Evolutionary conservation across 2,888 invertebrate species (phyloP).

Genomic region (Drosophila prolongata): DNA sequence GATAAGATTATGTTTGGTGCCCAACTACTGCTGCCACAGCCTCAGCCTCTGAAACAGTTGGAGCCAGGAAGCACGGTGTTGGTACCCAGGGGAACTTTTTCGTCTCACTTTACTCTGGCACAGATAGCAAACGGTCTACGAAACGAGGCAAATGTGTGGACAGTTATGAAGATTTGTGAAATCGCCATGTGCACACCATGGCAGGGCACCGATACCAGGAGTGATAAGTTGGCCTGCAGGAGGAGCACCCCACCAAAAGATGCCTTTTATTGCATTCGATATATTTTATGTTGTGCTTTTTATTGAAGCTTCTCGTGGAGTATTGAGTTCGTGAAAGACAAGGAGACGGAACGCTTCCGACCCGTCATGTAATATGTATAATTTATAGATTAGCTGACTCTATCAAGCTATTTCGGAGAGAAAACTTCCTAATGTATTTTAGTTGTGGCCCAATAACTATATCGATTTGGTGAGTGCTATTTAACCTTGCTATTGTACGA

Average conservation of each 20-base stretch:
- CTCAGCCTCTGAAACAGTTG: neutral
- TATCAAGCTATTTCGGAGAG: no score
- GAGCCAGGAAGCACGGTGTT: conserved; percentile 39
- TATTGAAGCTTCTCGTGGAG: neutral
- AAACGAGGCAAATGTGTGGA: conserved; percentile 55
- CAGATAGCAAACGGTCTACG: conserved; percentile 36
- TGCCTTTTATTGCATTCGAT: neutral
- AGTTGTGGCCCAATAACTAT: no score
- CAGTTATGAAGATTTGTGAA: conserved; percentile 64
- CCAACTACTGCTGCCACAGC: conserved; percentile 41
- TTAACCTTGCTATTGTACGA: no score
- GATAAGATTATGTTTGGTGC: conserved; percentile 73
- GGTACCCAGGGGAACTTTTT: conserved; percentile 61
- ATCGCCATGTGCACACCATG: neutral
- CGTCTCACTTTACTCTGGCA: conserved; percentile 36
- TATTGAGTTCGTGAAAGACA: no score
- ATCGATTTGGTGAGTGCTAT: no score
- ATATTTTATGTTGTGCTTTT: neutral
- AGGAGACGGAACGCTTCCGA: no score
- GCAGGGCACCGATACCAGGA: conserved; percentile 4
- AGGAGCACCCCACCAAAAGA: neutral
- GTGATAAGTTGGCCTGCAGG: conserved; percentile 14
- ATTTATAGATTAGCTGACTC: no score
- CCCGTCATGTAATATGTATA: no score
- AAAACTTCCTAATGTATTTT: no score